These are phyloP conservation scores for Euplagia quadripunctaria DNA, from an alignment of 2,888 invertebrate genomes.

Conservation along the genomic window DNA sequence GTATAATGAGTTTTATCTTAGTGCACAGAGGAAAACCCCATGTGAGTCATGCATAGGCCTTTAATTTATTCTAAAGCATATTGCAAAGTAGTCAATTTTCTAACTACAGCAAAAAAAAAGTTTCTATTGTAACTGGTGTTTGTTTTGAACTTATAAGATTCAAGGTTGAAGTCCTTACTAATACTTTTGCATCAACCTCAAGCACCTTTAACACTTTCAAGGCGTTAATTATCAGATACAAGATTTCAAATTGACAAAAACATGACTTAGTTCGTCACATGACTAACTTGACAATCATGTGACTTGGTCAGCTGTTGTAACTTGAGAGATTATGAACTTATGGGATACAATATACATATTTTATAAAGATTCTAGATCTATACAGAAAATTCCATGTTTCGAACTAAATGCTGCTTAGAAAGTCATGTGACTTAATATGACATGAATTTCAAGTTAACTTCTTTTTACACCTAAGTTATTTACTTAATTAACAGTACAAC, in stretches of 20 bases:
- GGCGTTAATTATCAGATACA: background rate
- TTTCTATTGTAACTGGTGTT: background rate
- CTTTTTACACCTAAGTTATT: background rate
- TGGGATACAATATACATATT: background rate
- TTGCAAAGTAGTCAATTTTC: background rate
- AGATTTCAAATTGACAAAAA: conserved; percentile 10
- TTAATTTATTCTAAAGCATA: background rate
- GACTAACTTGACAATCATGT: conserved; percentile 71
- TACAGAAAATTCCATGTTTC: background rate
- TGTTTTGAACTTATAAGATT: background rate
- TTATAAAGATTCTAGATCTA: background rate
- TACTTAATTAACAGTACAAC: too few species aligned
- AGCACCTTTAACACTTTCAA: background rate
- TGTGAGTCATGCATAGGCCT: conserved; percentile 2
- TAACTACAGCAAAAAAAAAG: background rate
- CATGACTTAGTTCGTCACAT: conserved; percentile 65
- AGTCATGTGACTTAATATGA: background rate
- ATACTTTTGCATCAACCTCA: background rate
- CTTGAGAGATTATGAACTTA: background rate
- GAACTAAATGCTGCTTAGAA: background rate
- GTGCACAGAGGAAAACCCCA: background rate
- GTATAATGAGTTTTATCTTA: background rate
- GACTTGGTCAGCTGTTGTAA: conserved; percentile 62
- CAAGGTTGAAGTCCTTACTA: background rate
- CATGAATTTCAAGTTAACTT: background rate